These are phyloP conservation scores for Lycocorax pyrrhopterus DNA, from an alignment of 2,113 vertebrate genomes.

Conservation along the genomic window DNA sequence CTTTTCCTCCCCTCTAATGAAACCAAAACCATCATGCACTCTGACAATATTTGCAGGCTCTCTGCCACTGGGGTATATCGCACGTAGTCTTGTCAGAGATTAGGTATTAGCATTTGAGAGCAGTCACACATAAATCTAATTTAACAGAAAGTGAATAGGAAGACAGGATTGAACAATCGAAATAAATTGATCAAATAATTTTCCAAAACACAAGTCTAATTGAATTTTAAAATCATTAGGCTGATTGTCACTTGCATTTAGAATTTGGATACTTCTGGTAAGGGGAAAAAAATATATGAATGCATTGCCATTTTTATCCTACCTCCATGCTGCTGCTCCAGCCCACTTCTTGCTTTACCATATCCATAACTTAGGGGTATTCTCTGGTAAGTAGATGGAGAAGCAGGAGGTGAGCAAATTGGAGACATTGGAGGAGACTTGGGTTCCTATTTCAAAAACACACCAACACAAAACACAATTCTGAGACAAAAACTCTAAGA, in stretches of 20 bases:
- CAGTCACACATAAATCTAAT: slow-evolving; percentile 10
- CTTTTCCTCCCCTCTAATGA: neutral
- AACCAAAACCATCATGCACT: neutral
- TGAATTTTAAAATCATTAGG: slow-evolving; percentile 43
- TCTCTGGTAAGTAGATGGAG: slow-evolving; percentile 79
- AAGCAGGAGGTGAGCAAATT: slow-evolving; percentile 79
- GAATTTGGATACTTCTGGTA: neutral
- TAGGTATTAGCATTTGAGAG: neutral
- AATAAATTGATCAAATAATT: slow-evolving; percentile 9
- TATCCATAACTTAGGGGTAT: slow-evolving; percentile 75
- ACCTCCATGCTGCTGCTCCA: slow-evolving; percentile 78
- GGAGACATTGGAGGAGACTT: slow-evolving; percentile 81
- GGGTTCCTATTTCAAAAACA: slow-evolving; percentile 79
- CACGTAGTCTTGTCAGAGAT: neutral
- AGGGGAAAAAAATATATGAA: neutral
- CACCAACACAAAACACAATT: slow-evolving; percentile 17
- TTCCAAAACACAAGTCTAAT: slow-evolving; percentile 37
- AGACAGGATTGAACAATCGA: slow-evolving; percentile 7
- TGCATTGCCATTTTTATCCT: neutral
- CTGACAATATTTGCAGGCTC: neutral
- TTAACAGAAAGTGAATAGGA: neutral
- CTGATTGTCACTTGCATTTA: slow-evolving; percentile 19
- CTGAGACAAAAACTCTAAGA: neutral
- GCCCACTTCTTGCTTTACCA: slow-evolving; percentile 74
- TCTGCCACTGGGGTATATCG: neutral